A percentile compares a stretch with the other conserved stretches of the same genome.
phyloP scores from a whole-genome alignment of 2,113 vertebrate genomes.

The Plotosus lineatus region DNA sequence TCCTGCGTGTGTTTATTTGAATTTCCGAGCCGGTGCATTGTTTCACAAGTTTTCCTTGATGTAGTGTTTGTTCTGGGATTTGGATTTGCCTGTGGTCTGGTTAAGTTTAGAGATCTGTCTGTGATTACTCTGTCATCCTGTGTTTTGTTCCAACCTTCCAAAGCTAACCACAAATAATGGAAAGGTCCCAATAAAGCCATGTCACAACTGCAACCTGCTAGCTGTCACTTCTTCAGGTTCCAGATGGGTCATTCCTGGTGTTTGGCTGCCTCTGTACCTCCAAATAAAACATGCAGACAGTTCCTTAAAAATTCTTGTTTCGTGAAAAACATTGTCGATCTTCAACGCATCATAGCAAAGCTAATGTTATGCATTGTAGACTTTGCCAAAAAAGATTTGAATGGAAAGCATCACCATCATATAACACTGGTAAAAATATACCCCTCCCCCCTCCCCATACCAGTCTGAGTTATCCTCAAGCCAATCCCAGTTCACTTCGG shows the following conservation, averaged over 20 bases:
- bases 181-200: conserved; percentile 1
- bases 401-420: neutral
- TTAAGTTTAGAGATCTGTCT: conserved; percentile 13
- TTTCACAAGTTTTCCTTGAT: conserved; percentile 31
- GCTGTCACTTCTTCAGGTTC: neutral
- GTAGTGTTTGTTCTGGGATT: conserved; percentile 20
- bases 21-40: conserved; percentile 21
- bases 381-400: neutral
- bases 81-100: neutral
- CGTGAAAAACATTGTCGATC: neutral
- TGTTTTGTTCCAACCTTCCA: conserved; percentile 18
- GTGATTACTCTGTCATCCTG: conserved; percentile 24
- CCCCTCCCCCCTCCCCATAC: too few species aligned
- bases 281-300: neutral
- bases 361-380: neutral
- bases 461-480: too few species aligned
- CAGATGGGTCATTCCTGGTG: neutral
- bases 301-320: neutral
- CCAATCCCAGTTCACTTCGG: too few species aligned
- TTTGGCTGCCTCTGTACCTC: neutral
- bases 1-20: conserved; percentile 1
- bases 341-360: neutral
- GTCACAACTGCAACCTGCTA: conserved; percentile 7
- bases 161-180: conserved; percentile 8
- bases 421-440: neutral